Evolutionary conservation across 2,888 invertebrate genomes (phyloP).

Genomic region (Gisinianus flammeolus): DNA sequence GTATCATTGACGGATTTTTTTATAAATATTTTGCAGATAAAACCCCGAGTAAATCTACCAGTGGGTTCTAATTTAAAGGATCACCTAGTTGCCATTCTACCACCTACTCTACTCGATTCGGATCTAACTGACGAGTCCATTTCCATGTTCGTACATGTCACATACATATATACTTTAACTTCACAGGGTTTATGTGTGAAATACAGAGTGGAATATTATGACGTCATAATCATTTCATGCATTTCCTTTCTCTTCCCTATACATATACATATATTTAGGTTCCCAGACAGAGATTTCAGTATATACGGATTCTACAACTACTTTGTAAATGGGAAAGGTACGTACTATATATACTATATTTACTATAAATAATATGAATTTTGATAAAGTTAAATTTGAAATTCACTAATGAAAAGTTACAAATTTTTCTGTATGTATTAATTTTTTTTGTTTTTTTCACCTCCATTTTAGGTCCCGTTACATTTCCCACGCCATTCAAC

Average conservation of each 20-base stretch:
- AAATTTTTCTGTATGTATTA: neutral
- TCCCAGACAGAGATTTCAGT: conserved; percentile 47
- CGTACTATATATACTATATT: neutral
- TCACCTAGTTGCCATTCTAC: conserved; percentile 41
- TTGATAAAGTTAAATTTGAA: neutral
- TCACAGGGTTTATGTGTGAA: too few relatives aligned
- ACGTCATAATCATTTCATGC: too few relatives aligned
- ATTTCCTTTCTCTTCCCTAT: too few relatives aligned
- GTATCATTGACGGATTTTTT: too few relatives aligned
- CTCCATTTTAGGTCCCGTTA: conserved; percentile 15
- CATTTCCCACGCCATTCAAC: neutral
- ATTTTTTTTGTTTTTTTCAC: neutral
- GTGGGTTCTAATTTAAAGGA: conserved; percentile 55
- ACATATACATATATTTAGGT: too few relatives aligned
- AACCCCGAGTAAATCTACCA: conserved; percentile 47
- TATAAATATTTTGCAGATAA: conserved; percentile 48
- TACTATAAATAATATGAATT: neutral
- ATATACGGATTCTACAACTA: conserved; percentile 36
- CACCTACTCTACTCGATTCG: conserved; percentile 25
- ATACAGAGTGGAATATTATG: too few relatives aligned
- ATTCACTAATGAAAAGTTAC: neutral
- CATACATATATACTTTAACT: too few relatives aligned
- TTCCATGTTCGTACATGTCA: too few relatives aligned
- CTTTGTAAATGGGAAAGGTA: conserved; percentile 43
- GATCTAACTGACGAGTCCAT: conserved; percentile 30